These are phyloP conservation scores for Pandemis heparana DNA, from an alignment of 2,888 invertebrate genomes.

Conservation along the genomic window DNA sequence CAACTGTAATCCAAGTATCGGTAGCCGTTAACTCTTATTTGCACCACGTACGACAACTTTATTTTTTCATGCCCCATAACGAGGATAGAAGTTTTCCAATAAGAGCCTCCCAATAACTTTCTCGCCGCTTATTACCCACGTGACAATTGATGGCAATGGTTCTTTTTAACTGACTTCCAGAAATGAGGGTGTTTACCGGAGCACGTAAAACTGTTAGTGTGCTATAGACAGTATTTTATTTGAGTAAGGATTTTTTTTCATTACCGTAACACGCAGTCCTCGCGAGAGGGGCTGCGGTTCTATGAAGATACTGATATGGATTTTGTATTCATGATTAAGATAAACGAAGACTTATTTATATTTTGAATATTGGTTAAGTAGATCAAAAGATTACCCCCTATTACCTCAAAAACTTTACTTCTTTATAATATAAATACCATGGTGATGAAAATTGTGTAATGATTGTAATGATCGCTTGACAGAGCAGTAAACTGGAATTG, in stretches of 20 bases:
- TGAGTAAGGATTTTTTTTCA: not conserved
- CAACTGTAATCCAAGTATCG: slow-evolving; percentile 45
- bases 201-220: slow-evolving; percentile 32
- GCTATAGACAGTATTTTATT: slow-evolving; percentile 29
- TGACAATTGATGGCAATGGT: slow-evolving; percentile 83
- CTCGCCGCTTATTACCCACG: slow-evolving; percentile 78
- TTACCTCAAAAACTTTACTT: no score
- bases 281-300: no score
- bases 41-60: slow-evolving; percentile 78
- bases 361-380: no score
- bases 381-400: no score
- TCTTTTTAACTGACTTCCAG: slow-evolving; percentile 76
- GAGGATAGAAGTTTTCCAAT: slow-evolving; percentile 82
- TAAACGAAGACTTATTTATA: no score
- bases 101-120: slow-evolving; percentile 75
- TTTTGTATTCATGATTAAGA: no score
- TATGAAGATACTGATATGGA: no score
- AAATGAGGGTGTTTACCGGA: slow-evolving; percentile 52
- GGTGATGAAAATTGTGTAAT: no score
- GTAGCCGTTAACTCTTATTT: slow-evolving; percentile 78
- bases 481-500: no score
- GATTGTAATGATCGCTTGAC: no score
- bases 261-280: no score
- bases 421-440: no score
- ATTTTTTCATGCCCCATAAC: slow-evolving; percentile 75